Conservation (phyloP, 2,113 vertebrate genomes). For the Cepphus grylle region DNA sequence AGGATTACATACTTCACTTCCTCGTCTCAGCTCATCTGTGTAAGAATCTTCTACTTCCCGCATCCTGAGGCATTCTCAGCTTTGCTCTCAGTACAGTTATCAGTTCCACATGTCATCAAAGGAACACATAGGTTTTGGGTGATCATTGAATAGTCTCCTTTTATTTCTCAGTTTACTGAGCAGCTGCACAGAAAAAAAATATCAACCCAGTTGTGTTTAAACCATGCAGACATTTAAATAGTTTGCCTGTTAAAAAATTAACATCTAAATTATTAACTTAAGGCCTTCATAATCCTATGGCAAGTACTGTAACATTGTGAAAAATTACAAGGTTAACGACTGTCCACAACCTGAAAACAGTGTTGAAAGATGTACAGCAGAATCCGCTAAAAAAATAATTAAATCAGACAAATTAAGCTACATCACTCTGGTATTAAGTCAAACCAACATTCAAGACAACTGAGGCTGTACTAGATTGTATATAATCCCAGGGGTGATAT, state of each 20-base stretch:
- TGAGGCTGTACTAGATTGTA: background rate
- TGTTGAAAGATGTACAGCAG: background rate
- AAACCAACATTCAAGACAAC: background rate
- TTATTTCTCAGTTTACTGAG: background rate
- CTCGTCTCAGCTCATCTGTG: background rate
- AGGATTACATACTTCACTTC: background rate
- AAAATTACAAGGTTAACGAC: background rate
- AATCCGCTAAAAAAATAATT: background rate
- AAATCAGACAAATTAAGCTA: background rate
- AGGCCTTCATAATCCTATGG: background rate
- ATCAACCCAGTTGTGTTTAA: background rate
- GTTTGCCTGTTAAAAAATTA: background rate
- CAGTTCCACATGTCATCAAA: background rate
- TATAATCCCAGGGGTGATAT: too few species aligned
- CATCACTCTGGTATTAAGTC: background rate
- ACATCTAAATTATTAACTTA: background rate
- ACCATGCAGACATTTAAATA: background rate
- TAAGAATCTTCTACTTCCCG: background rate
- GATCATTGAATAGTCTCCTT: background rate
- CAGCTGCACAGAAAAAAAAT: background rate
- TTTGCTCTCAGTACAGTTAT: background rate
- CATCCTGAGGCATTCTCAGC: background rate
- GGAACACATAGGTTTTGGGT: background rate
- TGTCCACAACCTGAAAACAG: background rate
- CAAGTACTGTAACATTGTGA: background rate